A percentile compares a stretch with the other conserved stretches of the same genome.
These are phyloP conservation scores for Vandiemenella viatica DNA, from an alignment of 2,888 invertebrate species.

Conservation along the genomic window DNA sequence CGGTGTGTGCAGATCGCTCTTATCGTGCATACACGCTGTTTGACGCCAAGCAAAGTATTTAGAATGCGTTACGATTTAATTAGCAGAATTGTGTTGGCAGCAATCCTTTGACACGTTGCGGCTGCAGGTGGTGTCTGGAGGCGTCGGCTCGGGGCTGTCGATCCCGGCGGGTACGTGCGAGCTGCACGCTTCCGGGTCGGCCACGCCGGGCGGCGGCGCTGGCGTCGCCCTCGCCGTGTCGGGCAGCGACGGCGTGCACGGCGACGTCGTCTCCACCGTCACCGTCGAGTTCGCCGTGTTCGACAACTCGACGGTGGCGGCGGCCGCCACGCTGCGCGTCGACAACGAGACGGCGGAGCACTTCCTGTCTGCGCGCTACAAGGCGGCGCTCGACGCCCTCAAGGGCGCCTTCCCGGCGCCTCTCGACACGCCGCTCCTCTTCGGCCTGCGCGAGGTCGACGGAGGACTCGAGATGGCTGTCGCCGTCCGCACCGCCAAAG, in stretches of 20 bases:
- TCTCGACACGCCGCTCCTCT: constrained; percentile 50
- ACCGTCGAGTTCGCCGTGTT: constrained; percentile 69
- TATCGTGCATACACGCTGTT: too few relatives aligned
- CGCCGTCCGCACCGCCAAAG: constrained; percentile 42
- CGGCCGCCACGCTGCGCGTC: constrained; percentile 64
- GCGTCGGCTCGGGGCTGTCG: constrained; percentile 35
- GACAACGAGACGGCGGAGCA: constrained; percentile 54
- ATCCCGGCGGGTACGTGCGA: neutral
- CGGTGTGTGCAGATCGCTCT: too few relatives aligned
- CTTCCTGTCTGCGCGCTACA: constrained; percentile 64
- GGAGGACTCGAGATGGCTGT: constrained; percentile 54
- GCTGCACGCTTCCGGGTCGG: neutral
- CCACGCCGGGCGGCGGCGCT: constrained; percentile 19
- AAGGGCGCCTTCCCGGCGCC: constrained; percentile 46
- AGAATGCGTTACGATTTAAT: too few relatives aligned
- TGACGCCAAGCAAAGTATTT: too few relatives aligned
- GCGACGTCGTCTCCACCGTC: constrained; percentile 73
- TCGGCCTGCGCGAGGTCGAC: constrained; percentile 55
- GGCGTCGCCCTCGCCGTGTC: constrained; percentile 58
- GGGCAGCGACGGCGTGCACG: constrained; percentile 80
- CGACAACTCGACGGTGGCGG: constrained; percentile 65
- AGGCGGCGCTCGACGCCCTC: constrained; percentile 53
- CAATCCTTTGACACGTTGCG: too few relatives aligned
- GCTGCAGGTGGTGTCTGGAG: constrained; percentile 39
- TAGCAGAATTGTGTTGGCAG: too few relatives aligned